phyloP scores from a whole-genome alignment of 2,113 vertebrate genomes.

The Falcunculus frontatus region DNA sequence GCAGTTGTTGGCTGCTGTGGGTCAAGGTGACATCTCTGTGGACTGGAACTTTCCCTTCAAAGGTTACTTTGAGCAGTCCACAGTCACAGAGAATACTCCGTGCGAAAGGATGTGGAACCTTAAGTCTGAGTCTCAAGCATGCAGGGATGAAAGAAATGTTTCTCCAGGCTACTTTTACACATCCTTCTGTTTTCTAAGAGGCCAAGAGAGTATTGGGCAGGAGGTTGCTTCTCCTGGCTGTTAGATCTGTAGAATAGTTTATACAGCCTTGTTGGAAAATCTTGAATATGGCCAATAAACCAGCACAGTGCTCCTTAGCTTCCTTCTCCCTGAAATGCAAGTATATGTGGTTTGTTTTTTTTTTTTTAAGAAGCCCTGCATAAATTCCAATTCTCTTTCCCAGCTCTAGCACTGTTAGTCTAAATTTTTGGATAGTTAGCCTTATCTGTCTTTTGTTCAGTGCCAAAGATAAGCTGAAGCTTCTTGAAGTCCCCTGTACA shows the following conservation, averaged over 20 bases:
- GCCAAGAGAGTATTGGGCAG: background rate
- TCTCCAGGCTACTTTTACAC: background rate
- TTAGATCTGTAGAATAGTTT: background rate
- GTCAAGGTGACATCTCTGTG: background rate
- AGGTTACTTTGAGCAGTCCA: background rate
- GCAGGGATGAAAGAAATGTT: background rate
- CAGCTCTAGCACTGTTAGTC: background rate
- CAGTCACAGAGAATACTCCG: background rate
- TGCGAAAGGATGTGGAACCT: background rate
- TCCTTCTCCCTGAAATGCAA: background rate
- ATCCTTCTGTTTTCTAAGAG: background rate
- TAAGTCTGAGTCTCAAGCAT: background rate
- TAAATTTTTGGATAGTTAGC: background rate
- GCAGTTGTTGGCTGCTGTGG: background rate
- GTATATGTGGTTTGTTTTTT: background rate
- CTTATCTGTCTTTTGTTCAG: background rate
- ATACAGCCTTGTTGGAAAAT: background rate
- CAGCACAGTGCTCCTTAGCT: background rate
- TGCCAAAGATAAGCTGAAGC: background rate
- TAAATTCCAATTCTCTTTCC: background rate
- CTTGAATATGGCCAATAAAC: background rate
- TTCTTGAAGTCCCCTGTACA: background rate
- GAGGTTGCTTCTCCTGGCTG: background rate
- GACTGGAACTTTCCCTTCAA: background rate
- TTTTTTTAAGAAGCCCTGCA: background rate